Evolutionary conservation across 2,797 vertebrate species (phyloP), one percentile per base, ranked within the genome.

Genomic region (Bucorvus abyssinicus): DNA sequence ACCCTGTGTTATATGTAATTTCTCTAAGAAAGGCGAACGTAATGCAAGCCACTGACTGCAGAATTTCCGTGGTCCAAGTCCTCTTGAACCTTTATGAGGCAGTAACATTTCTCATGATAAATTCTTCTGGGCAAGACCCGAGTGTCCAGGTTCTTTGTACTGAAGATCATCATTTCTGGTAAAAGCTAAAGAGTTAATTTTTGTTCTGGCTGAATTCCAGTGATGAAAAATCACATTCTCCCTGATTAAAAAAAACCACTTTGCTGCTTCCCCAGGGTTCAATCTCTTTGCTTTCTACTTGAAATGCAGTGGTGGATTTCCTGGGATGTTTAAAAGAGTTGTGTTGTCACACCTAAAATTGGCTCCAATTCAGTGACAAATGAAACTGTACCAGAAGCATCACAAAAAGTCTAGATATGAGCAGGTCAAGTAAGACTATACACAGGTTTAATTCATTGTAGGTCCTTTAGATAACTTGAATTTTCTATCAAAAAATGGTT

Each of bases 181-280:
- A 82, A 93, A 88, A 67, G 42, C 34, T 24, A 36, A 71, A 74
- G 92, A 84, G 89, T 87, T 90, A 81, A 69, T 70, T 85, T 69
- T 78, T 74, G 44, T 74, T 60, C 63, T 92, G 90, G 90, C 63
- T 64, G 36, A 74, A 80, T 77, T 94, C 87, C 92, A 87, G 19
- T 0, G 16, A 74, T 53, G 60, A 70, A 87, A 89, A 97, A 14
- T 44, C 1, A 1, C 5, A 4, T 50, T 64, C 53, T 85, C 75
- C 34, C 75, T 74, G 70, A 87, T 84, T 77, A 92, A 95, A 95
- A 93, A 93, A 77, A 9, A 55, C 3, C 24, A 30, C 53, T 92
- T 22, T 77, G 56, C 67, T 89, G 6, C 52, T 67, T 89, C 84
- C 74, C 81, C 67, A 67, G 70, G 80, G 84, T 70, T 71, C 38